phyloP scores from a whole-genome alignment of 37 sponge, comb jelly and placozoan species.

The Hexactinellida sp. region DNA sequence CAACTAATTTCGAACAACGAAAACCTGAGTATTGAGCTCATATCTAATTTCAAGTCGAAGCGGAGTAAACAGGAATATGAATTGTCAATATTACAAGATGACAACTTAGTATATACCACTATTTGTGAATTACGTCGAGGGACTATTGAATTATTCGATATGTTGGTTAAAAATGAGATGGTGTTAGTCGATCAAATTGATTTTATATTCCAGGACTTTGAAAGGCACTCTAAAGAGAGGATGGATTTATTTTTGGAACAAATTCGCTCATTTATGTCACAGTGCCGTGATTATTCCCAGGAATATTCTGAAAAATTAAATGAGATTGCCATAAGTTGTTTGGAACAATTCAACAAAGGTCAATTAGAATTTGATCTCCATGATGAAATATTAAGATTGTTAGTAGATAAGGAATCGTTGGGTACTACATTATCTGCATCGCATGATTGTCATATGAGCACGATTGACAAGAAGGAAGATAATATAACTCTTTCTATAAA shows the following conservation, averaged over 20 bases:
- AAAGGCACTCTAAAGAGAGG: background rate
- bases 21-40: background rate
- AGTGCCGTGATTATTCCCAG: background rate
- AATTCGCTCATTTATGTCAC: background rate
- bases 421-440: background rate
- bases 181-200: background rate
- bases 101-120: background rate
- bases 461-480: background rate
- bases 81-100: background rate
- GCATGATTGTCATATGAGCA: background rate
- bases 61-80: background rate
- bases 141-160: background rate
- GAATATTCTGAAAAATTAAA: background rate
- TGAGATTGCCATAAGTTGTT: background rate
- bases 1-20: background rate
- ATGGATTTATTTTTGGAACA: background rate
- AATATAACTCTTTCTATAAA: background rate
- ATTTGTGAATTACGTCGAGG: background rate
- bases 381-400: background rate
- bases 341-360: background rate
- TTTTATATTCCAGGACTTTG: background rate
- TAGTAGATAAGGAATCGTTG: background rate
- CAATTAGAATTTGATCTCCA: background rate
- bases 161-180: background rate
- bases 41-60: background rate